Percentiles rank a stretch among this genome's conserved stretches.
phyloP scores from a whole-genome alignment of 2,113 vertebrate genomes.

The Protobothrops flavoviridis region DNA sequence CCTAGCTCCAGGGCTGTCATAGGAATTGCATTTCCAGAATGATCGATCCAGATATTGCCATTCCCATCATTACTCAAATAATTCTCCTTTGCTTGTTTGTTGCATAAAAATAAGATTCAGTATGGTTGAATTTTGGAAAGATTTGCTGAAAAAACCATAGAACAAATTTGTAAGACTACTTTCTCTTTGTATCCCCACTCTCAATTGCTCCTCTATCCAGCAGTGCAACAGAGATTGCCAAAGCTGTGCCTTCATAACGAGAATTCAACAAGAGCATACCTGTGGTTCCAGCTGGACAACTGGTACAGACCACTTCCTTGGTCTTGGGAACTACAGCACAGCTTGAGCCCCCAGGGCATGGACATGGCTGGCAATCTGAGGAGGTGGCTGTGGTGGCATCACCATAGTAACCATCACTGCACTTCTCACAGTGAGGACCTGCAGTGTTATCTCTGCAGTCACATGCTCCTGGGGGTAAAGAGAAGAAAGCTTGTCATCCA shows the following conservation, averaged over 20 bases:
- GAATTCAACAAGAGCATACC: constrained; percentile 67
- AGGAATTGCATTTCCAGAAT: background rate
- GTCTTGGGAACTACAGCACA: constrained; percentile 88
- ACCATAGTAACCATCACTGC: constrained; percentile 88
- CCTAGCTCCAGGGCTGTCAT: background rate
- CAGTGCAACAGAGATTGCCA: background rate
- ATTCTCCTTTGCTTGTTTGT: background rate
- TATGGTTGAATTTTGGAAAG: background rate
- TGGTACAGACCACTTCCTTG: constrained; percentile 93
- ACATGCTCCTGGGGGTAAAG: constrained; percentile 76
- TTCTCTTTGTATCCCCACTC: no score
- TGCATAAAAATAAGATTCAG: background rate
- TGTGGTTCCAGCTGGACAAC: constrained; percentile 89
- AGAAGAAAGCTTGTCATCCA: background rate
- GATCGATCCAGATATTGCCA: background rate
- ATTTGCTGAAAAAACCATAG: background rate
- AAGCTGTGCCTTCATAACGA: accelerated
- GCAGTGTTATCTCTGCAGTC: constrained; percentile 87
- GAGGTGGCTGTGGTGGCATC: constrained; percentile 80
- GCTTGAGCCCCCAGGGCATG: constrained; percentile 83
- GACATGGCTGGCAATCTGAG: constrained; percentile 84
- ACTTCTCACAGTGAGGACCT: constrained; percentile 89
- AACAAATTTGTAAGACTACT: background rate
- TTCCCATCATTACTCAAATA: background rate
- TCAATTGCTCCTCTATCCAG: accelerated